Conservation (phyloP, 2,888 invertebrate genomes). For the Clostera curtula region DNA sequence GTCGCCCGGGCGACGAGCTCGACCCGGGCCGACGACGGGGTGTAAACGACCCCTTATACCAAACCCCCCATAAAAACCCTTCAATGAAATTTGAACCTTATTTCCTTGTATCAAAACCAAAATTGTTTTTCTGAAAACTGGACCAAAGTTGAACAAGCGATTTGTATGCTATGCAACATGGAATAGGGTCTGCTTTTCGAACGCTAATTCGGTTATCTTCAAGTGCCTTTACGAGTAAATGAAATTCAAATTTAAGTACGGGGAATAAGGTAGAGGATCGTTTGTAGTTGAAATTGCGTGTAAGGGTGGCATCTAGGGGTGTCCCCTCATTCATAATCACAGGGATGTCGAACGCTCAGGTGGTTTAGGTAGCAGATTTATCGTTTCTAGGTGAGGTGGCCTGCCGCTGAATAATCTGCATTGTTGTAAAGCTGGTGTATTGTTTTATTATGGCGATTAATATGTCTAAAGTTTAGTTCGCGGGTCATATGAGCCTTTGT, state of each 20-base stretch:
- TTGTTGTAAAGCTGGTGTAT: conserved; percentile 38
- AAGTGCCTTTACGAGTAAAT: conserved; percentile 19
- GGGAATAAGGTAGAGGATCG: conserved; percentile 23
- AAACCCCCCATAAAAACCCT: conserved; percentile 16
- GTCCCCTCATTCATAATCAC: conserved; percentile 62
- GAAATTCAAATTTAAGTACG: conserved; percentile 22
- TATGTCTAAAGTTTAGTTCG: conserved; percentile 21
- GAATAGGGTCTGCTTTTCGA: conserved; percentile 63
- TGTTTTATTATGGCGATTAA: conserved; percentile 31
- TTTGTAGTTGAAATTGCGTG: conserved; percentile 13
- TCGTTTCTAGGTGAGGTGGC: conserved; percentile 57
- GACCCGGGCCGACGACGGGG: conserved; percentile 48
- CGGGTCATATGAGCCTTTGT: conserved; percentile 14
- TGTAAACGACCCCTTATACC: conserved; percentile 44
- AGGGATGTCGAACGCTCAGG: conserved; percentile 66
- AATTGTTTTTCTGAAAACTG: conserved; percentile 13
- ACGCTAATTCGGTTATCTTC: conserved; percentile 63
- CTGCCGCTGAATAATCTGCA: conserved; percentile 49
- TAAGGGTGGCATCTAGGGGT: conserved; percentile 28
- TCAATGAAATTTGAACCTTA: conserved; percentile 25
- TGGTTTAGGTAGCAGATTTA: conserved; percentile 69
- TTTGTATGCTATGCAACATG: conserved; percentile 60
- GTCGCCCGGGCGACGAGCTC: conserved; percentile 64
- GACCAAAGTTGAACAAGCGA: conserved; percentile 45
- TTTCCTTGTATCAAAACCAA: conserved; percentile 7